These are phyloP conservation scores for Troides aeacus DNA, from an alignment of 2,888 invertebrate genomes.

Conservation along the genomic window DNA sequence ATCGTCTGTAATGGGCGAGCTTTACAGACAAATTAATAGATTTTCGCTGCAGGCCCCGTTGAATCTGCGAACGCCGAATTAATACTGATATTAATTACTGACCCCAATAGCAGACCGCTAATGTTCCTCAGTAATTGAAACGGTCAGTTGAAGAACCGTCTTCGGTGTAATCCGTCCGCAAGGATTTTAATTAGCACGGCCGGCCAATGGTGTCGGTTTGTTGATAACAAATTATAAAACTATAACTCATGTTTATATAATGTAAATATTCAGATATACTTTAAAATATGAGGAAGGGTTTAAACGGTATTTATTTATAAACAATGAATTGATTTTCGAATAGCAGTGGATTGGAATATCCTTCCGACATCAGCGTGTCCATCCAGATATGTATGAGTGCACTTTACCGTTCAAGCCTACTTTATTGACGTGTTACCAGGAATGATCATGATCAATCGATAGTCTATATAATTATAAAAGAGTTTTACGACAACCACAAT, in stretches of 20 bases:
- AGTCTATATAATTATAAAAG: too few relatives aligned
- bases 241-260: neutral
- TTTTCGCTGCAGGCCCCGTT: constrained; percentile 59
- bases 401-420: too few relatives aligned
- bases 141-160: constrained; percentile 26
- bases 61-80: constrained; percentile 48
- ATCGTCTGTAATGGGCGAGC: constrained; percentile 65
- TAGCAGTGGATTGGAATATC: too few relatives aligned
- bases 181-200: constrained; percentile 21
- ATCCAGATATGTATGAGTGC: too few relatives aligned
- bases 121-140: constrained; percentile 44
- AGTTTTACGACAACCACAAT: too few relatives aligned
- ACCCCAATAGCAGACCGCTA: constrained; percentile 53
- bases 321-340: neutral
- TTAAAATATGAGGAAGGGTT: too few relatives aligned
- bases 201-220: constrained; percentile 3
- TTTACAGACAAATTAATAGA: constrained; percentile 76
- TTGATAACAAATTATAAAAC: constrained; percentile 15
- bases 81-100: constrained; percentile 66
- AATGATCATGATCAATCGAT: too few relatives aligned
- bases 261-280: neutral
- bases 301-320: too few relatives aligned
- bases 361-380: too few relatives aligned
- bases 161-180: constrained; percentile 9
- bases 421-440: too few relatives aligned